These are phyloP conservation scores for Brachyrhaphis roseni DNA, from an alignment of 2,797 vertebrate species.

Conservation along the genomic window DNA sequence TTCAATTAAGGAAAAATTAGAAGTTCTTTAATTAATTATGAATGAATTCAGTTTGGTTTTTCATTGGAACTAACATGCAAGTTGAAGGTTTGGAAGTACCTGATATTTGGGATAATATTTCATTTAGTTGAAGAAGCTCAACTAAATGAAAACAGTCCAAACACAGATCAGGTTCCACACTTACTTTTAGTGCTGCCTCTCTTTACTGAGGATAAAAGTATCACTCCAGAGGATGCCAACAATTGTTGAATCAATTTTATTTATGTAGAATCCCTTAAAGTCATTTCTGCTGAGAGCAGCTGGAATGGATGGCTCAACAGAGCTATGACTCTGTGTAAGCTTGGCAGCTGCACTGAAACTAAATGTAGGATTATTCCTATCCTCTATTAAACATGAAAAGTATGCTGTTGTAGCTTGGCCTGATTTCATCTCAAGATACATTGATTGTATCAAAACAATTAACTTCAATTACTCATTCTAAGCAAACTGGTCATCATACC, in stretches of 20 bases:
- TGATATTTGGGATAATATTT: neutral
- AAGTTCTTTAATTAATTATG: too few relatives aligned
- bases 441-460: neutral
- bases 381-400: neutral
- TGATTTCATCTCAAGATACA: neutral
- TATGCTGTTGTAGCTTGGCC: neutral
- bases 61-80: neutral
- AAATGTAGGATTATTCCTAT: neutral
- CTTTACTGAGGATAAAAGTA: neutral
- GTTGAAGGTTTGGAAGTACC: neutral
- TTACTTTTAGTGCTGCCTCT: neutral
- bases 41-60: neutral
- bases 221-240: neutral
- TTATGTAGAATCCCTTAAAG: neutral
- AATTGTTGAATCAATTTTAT: neutral
- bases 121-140: neutral
- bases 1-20: neutral
- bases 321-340: neutral
- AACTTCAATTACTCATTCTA: neutral
- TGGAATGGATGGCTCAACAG: neutral
- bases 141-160: neutral
- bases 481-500: conserved; percentile 11
- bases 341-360: neutral
- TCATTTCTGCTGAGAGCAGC: neutral
- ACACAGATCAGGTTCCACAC: neutral